phyloP scores from a whole-genome alignment of 2,888 invertebrate genomes.

The Ichneumoninae sp. region DNA sequence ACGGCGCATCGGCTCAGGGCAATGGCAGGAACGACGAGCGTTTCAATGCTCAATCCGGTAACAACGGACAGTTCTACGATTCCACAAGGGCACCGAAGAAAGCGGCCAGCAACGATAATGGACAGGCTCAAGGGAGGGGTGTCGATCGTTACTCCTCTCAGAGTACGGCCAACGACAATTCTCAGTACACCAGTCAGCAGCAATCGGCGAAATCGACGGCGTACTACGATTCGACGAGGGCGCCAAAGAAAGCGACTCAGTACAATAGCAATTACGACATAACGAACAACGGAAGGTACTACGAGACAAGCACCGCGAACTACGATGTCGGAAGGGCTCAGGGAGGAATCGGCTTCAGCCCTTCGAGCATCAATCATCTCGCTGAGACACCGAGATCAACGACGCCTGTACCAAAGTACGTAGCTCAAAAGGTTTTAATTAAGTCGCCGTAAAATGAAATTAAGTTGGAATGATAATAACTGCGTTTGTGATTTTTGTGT shows the following conservation, averaged over 20 bases:
- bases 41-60: constrained; percentile 49
- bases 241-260: constrained; percentile 78
- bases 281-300: constrained; percentile 76
- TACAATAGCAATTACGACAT: constrained; percentile 76
- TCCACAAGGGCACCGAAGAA: constrained; percentile 79
- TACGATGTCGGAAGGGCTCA: constrained; percentile 79
- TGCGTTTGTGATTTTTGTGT: constrained; percentile 14
- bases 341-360: constrained; percentile 81
- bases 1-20: constrained; percentile 3
- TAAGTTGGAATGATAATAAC: neutral
- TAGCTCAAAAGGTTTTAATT: neutral
- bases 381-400: constrained; percentile 81
- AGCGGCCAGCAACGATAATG: constrained; percentile 28
- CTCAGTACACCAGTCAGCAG: constrained; percentile 74
- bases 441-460: neutral
- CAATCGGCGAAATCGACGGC: constrained; percentile 73
- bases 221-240: constrained; percentile 77
- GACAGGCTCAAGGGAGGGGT: constrained; percentile 51
- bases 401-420: constrained; percentile 80
- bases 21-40: constrained; percentile 55
- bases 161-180: constrained; percentile 69
- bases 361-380: constrained; percentile 81
- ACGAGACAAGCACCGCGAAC: constrained; percentile 78
- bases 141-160: constrained; percentile 57
- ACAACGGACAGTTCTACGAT: constrained; percentile 74